Evolutionary conservation across 2,888 invertebrate genomes (phyloP).

Genomic region (Eupithecia pulchellata): DNA sequence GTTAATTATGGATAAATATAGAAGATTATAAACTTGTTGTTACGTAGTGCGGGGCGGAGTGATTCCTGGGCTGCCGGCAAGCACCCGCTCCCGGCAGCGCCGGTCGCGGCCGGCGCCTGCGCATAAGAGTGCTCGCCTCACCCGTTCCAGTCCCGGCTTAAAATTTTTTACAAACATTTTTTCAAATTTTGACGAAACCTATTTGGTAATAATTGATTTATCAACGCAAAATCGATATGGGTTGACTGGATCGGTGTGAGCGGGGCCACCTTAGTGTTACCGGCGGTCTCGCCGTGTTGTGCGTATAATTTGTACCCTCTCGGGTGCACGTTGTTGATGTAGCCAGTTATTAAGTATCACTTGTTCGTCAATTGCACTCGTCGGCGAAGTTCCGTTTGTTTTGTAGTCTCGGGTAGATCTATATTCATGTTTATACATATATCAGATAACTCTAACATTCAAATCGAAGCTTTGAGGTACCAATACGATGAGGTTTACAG

Average conservation of each 20-base stretch:
- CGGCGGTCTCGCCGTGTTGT: slow-evolving; percentile 60
- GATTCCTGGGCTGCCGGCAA: slow-evolving; percentile 55
- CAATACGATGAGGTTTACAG: background rate
- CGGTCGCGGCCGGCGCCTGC: background rate
- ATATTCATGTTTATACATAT: slow-evolving; percentile 54
- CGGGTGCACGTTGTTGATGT: slow-evolving; percentile 81
- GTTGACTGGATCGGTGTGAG: slow-evolving; percentile 33
- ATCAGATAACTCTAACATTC: slow-evolving; percentile 50
- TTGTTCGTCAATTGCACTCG: slow-evolving; percentile 85
- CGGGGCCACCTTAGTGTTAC: slow-evolving; percentile 28
- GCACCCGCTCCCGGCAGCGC: slow-evolving; percentile 38
- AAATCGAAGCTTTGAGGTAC: slow-evolving; percentile 50
- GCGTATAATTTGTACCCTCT: slow-evolving; percentile 71
- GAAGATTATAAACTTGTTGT: slow-evolving; percentile 70
- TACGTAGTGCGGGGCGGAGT: slow-evolving; percentile 65
- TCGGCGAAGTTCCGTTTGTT: slow-evolving; percentile 78
- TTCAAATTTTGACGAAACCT: slow-evolving; percentile 8
- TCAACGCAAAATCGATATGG: slow-evolving; percentile 17
- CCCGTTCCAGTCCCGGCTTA: slow-evolving; percentile 20
- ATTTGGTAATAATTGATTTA: slow-evolving; percentile 14
- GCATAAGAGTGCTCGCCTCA: slow-evolving; percentile 8
- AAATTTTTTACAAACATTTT: background rate
- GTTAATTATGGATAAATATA: slow-evolving; percentile 62
- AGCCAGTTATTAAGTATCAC: slow-evolving; percentile 81
- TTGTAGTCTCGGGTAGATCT: slow-evolving; percentile 68